Conservation (phyloP, 2,797 vertebrate genomes). For the Natrix natrix region DNA sequence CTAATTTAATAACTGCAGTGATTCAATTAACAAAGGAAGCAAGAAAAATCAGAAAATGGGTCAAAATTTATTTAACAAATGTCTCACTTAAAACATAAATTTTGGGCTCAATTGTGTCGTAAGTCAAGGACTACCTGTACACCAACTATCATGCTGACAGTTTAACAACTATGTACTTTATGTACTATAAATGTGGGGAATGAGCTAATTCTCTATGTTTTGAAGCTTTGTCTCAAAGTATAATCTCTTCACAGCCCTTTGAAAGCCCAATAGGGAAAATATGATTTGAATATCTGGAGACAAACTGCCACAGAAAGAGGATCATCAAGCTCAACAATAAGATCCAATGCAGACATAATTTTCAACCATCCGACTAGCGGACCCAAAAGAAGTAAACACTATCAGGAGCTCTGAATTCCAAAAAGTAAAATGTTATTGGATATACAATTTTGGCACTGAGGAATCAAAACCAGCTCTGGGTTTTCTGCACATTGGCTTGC, state of each 20-base stretch:
- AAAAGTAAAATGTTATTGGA: too few species aligned
- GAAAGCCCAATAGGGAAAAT: not conserved
- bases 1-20: not conserved
- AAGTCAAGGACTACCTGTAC: not conserved
- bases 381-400: too few species aligned
- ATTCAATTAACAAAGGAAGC: not conserved
- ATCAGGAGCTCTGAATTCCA: too few species aligned
- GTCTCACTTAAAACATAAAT: not conserved
- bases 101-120: not conserved
- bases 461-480: too few species aligned
- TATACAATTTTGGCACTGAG: too few species aligned
- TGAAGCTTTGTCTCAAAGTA: not conserved
- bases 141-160: not conserved
- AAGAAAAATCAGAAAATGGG: not conserved
- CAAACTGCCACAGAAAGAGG: not conserved
- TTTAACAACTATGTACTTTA: not conserved
- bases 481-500: too few species aligned
- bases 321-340: not conserved
- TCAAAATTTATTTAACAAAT: not conserved
- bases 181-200: not conserved
- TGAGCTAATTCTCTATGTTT: not conserved
- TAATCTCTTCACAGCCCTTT: not conserved
- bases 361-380: too few species aligned
- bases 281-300: not conserved
- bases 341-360: not conserved